These are phyloP conservation scores for Clarias batrachus DNA, from an alignment of 2,113 vertebrate genomes.

Conservation along the genomic window DNA sequence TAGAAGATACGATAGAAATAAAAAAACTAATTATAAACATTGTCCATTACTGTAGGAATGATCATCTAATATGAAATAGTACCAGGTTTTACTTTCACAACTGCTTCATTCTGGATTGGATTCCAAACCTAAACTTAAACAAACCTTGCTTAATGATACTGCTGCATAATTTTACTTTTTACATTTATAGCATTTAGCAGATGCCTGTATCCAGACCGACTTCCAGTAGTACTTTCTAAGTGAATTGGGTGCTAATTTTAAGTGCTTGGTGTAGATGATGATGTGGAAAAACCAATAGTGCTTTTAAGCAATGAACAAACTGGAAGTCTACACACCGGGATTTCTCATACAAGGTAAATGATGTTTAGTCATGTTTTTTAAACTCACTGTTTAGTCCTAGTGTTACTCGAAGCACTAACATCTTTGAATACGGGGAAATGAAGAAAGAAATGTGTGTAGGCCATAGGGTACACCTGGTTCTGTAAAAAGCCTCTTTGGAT, in stretches of 20 bases:
- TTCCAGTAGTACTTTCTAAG: neutral
- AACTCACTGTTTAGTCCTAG: neutral
- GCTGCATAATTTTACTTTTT: neutral
- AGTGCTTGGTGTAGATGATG: neutral
- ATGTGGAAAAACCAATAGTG: too few species aligned
- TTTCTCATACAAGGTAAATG: neutral
- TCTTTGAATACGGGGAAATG: neutral
- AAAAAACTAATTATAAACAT: too few species aligned
- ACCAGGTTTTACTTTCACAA: neutral
- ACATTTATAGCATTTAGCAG: neutral
- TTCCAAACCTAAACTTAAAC: neutral
- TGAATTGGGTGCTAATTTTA: neutral
- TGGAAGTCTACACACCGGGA: neutral
- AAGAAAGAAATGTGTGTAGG: neutral
- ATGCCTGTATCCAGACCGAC: neutral
- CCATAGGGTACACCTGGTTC: neutral
- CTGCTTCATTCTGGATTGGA: neutral
- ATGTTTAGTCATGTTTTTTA: neutral
- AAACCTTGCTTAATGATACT: neutral
- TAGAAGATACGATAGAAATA: too few species aligned
- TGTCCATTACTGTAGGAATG: neutral
- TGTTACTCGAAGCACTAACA: neutral
- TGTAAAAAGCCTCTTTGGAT: slow-evolving; percentile 14
- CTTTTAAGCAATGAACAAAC: neutral
- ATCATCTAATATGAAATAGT: neutral